Conservation (phyloP, 2,113 vertebrate genomes). For the Myotis davidii region DNA sequence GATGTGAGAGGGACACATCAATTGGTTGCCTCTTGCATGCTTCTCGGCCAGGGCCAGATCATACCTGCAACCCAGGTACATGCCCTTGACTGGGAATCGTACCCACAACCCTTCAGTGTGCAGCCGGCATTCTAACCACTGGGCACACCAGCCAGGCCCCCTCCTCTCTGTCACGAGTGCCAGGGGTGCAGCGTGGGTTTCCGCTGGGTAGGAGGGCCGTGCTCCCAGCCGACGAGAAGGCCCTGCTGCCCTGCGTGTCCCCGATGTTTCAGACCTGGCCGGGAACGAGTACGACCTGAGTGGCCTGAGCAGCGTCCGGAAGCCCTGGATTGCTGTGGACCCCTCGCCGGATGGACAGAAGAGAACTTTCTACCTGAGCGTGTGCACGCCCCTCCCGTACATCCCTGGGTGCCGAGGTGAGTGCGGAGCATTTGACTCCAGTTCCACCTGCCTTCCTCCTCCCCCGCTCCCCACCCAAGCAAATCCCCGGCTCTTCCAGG, state of each 20-base stretch:
- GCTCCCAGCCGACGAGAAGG: rapidly evolving
- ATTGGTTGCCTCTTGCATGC: too few relatives aligned
- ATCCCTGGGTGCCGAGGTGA: slow-evolving; percentile 89
- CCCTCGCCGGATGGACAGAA: slow-evolving; percentile 82
- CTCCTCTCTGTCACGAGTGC: too few relatives aligned
- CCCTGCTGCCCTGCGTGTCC: not conserved
- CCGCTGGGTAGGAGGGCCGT: rapidly evolving
- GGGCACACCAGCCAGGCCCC: too few relatives aligned
- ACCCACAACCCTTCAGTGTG: too few relatives aligned
- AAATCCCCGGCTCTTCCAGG: slow-evolving; percentile 80
- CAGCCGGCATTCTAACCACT: too few relatives aligned
- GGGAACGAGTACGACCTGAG: slow-evolving; percentile 96
- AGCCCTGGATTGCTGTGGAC: slow-evolving; percentile 92
- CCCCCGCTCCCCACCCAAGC: rapidly evolving
- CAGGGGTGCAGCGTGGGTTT: rapidly evolving
- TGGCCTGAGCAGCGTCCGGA: slow-evolving; percentile 86
- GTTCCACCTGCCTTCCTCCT: rapidly evolving
- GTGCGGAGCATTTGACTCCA: not conserved
- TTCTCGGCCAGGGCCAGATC: too few relatives aligned
- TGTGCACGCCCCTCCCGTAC: slow-evolving; percentile 92
- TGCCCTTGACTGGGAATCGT: too few relatives aligned
- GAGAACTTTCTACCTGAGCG: slow-evolving; percentile 92
- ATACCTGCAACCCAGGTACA: too few relatives aligned
- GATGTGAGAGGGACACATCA: too few relatives aligned
- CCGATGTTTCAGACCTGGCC: slow-evolving; percentile 85